These are phyloP conservation scores for Piezodorus guildinii DNA, from an alignment of 1,140 invertebrate species.

Conservation along the genomic window DNA sequence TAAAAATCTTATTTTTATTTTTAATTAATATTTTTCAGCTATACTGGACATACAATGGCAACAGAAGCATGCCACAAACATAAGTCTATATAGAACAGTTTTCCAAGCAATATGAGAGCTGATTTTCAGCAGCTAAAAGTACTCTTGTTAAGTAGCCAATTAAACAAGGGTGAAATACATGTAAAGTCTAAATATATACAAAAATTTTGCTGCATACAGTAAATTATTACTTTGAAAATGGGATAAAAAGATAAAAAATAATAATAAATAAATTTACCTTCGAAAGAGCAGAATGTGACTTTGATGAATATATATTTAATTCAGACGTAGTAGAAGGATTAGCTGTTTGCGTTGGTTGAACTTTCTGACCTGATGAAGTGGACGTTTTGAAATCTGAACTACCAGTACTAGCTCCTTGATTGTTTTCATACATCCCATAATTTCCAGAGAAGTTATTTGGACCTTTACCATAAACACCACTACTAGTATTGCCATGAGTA, in stretches of 20 bases:
- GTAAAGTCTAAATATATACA: too few species aligned
- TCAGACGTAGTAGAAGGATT: conserved; percentile 20
- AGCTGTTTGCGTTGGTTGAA: background rate
- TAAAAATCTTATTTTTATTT: too few species aligned
- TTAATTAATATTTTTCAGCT: too few species aligned
- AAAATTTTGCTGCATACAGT: background rate
- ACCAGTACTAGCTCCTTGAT: background rate
- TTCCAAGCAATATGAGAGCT: too few species aligned
- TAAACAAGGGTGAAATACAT: too few species aligned
- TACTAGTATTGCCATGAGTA: conserved; percentile 42
- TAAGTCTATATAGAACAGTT: too few species aligned
- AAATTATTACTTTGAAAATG: too few species aligned
- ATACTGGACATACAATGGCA: too few species aligned
- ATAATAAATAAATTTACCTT: background rate
- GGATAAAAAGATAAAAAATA: too few species aligned
- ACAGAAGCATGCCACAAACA: too few species aligned
- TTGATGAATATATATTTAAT: conserved; percentile 11
- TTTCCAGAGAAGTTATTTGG: conserved; percentile 16
- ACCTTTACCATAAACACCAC: conserved; percentile 48
- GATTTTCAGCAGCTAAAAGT: too few species aligned
- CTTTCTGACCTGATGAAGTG: conserved; percentile 12
- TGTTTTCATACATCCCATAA: conserved; percentile 18
- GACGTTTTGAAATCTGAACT: conserved; percentile 18
- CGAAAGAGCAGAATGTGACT: conserved; percentile 19
- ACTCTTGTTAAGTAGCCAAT: too few species aligned